Conservation (phyloP, 2,888 invertebrate genomes). For the Lasioglossum vierecki region DNA sequence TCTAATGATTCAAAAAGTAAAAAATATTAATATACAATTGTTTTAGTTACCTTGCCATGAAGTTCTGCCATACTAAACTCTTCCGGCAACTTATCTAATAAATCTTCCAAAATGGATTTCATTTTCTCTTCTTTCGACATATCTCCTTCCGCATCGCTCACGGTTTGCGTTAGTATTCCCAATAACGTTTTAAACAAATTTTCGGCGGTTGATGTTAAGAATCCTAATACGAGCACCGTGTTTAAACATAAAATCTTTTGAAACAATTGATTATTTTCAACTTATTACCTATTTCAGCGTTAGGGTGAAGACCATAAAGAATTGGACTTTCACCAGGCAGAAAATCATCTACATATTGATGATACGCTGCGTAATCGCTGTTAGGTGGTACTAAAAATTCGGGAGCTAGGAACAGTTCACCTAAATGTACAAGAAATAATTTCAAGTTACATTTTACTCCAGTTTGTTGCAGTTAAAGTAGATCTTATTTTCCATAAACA, state of each 20-base stretch:
- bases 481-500: neutral
- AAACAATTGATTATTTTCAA: neutral
- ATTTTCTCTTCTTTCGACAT: slow-evolving; percentile 93
- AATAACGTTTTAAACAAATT: slow-evolving; percentile 93
- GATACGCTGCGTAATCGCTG: slow-evolving; percentile 94
- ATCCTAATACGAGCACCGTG: slow-evolving; percentile 80
- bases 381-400: slow-evolving; percentile 95
- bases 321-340: slow-evolving; percentile 95
- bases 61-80: slow-evolving; percentile 94
- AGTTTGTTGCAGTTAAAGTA: neutral
- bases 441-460: neutral
- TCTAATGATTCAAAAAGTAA: neutral
- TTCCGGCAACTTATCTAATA: slow-evolving; percentile 94
- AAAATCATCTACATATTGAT: slow-evolving; percentile 93
- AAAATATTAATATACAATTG: neutral
- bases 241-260: neutral
- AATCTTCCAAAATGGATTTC: slow-evolving; percentile 89
- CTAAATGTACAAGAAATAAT: slow-evolving; percentile 2
- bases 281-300: slow-evolving; percentile 94
- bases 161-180: slow-evolving; percentile 95
- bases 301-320: slow-evolving; percentile 96
- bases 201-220: slow-evolving; percentile 94
- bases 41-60: slow-evolving; percentile 87
- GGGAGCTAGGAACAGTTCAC: slow-evolving; percentile 92
- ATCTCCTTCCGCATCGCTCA: slow-evolving; percentile 90